A percentile compares a stretch with the other conserved stretches of the same genome.
These are phyloP conservation scores for Steatornis caripensis DNA, from an alignment of 2,113 vertebrate species.

Conservation along the genomic window DNA sequence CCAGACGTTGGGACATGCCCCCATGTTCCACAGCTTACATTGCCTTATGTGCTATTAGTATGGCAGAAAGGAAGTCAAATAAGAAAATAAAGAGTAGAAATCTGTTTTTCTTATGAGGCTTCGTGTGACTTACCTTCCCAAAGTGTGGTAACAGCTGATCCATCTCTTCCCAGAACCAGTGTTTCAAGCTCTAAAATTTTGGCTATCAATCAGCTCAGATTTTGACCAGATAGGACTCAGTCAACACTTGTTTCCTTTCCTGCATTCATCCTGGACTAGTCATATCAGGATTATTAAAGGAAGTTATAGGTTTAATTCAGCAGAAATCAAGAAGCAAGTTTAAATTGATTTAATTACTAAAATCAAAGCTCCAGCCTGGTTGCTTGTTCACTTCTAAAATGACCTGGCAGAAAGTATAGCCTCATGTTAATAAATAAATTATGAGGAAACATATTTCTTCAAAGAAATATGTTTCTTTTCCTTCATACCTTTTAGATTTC, in stretches of 20 bases:
- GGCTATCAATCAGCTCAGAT: background rate
- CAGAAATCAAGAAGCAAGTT: background rate
- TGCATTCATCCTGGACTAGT: background rate
- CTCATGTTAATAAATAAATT: background rate
- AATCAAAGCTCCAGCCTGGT: background rate
- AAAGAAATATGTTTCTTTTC: background rate
- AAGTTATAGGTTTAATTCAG: background rate
- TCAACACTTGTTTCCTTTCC: background rate
- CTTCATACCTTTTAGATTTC: background rate
- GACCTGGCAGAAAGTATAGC: background rate
- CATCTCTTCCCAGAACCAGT: background rate
- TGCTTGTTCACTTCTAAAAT: background rate
- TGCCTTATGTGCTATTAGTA: background rate
- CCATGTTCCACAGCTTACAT: background rate
- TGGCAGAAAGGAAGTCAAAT: background rate
- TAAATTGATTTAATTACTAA: background rate
- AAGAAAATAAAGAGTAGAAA: background rate
- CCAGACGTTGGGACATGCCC: background rate
- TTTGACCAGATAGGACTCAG: background rate
- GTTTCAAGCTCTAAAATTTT: background rate
- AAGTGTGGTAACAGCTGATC: background rate
- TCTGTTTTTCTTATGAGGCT: background rate
- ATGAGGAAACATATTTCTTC: background rate
- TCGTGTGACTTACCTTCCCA: background rate
- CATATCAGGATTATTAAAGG: background rate